Evolutionary conservation across 1,140 invertebrate genomes (phyloP).

Genomic region (Megalopta genalis): DNA sequence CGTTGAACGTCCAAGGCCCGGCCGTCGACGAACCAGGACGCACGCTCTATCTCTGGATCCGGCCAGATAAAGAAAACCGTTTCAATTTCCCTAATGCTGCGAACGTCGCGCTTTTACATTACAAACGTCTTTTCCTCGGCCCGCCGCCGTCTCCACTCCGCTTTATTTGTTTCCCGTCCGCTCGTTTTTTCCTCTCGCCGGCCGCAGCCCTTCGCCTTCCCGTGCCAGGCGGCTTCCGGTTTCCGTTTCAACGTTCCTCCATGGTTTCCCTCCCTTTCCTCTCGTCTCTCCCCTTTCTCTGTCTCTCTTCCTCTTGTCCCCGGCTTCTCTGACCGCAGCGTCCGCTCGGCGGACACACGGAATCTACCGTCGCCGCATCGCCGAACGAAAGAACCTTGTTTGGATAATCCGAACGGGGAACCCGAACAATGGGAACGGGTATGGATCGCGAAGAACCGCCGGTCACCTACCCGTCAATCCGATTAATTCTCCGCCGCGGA

Average conservation of each 20-base stretch:
- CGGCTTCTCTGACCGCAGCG: neutral
- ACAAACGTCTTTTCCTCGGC: slow-evolving; percentile 39
- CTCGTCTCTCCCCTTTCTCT: neutral
- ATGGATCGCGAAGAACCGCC: slow-evolving; percentile 12
- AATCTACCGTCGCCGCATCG: slow-evolving; percentile 16
- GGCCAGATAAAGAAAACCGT: slow-evolving; percentile 76
- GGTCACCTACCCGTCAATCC: slow-evolving; percentile 29
- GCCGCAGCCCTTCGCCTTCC: neutral
- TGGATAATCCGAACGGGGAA: slow-evolving; percentile 41
- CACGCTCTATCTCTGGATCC: neutral
- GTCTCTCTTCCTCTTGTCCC: neutral
- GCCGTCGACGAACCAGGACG: neutral
- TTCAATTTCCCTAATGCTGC: slow-evolving; percentile 79
- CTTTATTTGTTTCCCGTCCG: slow-evolving; percentile 41
- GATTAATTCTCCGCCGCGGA: slow-evolving; percentile 31
- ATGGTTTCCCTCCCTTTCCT: neutral
- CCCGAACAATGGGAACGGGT: slow-evolving; percentile 23
- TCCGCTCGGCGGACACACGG: neutral
- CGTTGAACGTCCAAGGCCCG: neutral
- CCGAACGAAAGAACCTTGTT: slow-evolving; percentile 16
- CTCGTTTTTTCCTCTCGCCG: neutral
- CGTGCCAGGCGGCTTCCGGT: neutral
- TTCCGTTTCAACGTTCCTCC: slow-evolving; percentile 6
- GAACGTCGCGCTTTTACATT: slow-evolving; percentile 58
- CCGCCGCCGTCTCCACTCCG: neutral